Evolutionary conservation across 2,888 invertebrate species (phyloP).

Genomic region (Carterocephalus palaemon): DNA sequence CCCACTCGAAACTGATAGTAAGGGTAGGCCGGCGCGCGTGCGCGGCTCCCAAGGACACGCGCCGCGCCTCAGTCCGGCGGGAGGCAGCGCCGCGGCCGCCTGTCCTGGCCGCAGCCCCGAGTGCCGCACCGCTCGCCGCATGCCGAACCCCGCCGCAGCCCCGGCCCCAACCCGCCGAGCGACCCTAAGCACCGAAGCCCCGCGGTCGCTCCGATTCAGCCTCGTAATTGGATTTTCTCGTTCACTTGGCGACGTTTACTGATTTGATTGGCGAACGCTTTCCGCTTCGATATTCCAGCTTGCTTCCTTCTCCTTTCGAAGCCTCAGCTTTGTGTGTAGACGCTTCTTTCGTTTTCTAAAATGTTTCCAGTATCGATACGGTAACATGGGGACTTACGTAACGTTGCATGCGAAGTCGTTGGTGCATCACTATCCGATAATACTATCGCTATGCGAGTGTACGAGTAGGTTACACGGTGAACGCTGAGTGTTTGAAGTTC

Average conservation of each 20-base stretch:
- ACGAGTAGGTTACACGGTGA: constrained; percentile 43
- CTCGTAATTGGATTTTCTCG: constrained; percentile 77
- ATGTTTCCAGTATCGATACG: constrained; percentile 44
- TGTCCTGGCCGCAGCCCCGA: constrained; percentile 47
- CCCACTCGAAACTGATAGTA: constrained; percentile 59
- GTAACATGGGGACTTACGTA: constrained; percentile 60
- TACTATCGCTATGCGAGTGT: constrained; percentile 46
- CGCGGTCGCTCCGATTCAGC: constrained; percentile 74
- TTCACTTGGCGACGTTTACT: constrained; percentile 71
- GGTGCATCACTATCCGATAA: constrained; percentile 61
- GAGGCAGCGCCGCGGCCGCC: constrained; percentile 66
- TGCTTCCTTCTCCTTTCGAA: constrained; percentile 58
- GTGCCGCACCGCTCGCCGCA: constrained; percentile 65
- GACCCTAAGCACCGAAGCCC: constrained; percentile 68
- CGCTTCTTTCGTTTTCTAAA: constrained; percentile 60
- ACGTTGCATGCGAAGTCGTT: constrained; percentile 50
- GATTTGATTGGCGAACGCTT: constrained; percentile 72
- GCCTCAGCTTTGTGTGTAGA: constrained; percentile 60
- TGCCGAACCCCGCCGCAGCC: constrained; percentile 58
- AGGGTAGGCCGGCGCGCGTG: constrained; percentile 63
- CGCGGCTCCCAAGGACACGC: constrained; percentile 68
- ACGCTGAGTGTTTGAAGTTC: constrained; percentile 42
- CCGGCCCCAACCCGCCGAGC: constrained; percentile 61
- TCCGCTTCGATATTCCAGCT: constrained; percentile 71
- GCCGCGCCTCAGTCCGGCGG: constrained; percentile 72